phyloP scores from a whole-genome alignment of 2,797 vertebrate genomes.

The Coranthus polyacanthus region DNA sequence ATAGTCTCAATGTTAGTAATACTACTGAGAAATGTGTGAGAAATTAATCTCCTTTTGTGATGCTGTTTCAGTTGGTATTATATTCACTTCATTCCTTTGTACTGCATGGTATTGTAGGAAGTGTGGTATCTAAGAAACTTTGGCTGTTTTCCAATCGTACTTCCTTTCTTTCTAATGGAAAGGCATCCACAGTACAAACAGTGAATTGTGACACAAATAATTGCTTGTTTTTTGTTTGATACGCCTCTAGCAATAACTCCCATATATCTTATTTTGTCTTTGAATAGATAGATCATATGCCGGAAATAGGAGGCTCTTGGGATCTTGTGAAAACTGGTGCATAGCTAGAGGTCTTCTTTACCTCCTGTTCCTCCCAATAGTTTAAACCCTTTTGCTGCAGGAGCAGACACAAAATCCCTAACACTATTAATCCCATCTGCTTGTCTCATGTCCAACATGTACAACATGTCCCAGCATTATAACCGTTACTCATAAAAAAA shows the following conservation, averaged over 20 bases:
- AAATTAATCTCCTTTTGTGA: constrained; percentile 1
- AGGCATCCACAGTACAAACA: constrained; percentile 15
- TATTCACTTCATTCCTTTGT: constrained; percentile 7
- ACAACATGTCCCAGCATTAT: constrained; percentile 37
- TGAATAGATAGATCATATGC: constrained; percentile 43
- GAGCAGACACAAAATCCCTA: constrained; percentile 46
- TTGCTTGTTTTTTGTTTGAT: constrained; percentile 12
- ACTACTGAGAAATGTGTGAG: background rate
- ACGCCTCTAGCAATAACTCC: constrained; percentile 9
- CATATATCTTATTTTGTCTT: constrained; percentile 44
- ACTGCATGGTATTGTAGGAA: background rate
- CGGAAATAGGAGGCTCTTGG: constrained; percentile 33
- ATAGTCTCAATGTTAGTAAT: background rate
- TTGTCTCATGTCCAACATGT: constrained; percentile 61
- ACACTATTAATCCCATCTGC: constrained; percentile 62
- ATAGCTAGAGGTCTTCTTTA: constrained; percentile 57
- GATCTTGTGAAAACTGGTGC: constrained; percentile 33
- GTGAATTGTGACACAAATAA: constrained; percentile 18
- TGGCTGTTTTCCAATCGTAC: background rate
- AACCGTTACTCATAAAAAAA: constrained; percentile 46
- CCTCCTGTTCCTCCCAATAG: constrained; percentile 47
- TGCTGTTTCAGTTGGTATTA: background rate
- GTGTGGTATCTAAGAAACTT: constrained; percentile 6
- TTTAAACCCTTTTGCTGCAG: constrained; percentile 33
- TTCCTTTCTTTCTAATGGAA: background rate